Evolutionary conservation across 2,888 invertebrate genomes (phyloP).

Genomic region (Neoitamus cyanurus): DNA sequence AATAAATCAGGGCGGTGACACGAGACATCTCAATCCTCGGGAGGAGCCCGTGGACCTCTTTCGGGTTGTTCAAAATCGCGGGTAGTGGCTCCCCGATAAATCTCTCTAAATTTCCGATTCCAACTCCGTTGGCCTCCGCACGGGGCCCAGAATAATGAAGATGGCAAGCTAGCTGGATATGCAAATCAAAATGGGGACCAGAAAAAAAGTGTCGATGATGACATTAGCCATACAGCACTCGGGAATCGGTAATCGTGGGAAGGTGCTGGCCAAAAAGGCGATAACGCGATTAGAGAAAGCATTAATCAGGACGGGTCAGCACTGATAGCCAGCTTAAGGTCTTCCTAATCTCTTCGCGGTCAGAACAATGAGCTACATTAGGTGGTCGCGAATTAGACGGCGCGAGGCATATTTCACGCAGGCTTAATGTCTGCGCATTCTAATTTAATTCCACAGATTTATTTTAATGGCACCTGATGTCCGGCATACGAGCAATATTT

Average conservation of each 20-base stretch:
- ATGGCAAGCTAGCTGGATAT: conserved; percentile 18
- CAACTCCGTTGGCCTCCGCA: neutral
- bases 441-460: neutral
- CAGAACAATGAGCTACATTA: neutral
- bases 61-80: neutral
- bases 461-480: neutral
- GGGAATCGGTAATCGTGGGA: conserved; percentile 8
- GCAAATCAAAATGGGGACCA: neutral
- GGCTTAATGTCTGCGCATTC: neutral
- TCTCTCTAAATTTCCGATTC: conserved; percentile 6
- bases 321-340: neutral
- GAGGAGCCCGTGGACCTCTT: neutral
- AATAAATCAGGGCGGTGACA: conserved; percentile 34
- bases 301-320: conserved; percentile 32
- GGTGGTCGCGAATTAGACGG: neutral
- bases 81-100: conserved; percentile 17
- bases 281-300: conserved; percentile 18
- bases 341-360: neutral
- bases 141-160: conserved; percentile 1
- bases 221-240: neutral
- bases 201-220: conserved; percentile 9
- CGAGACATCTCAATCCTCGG: conserved; percentile 36
- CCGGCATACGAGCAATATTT: neutral
- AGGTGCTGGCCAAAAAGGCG: conserved; percentile 36
- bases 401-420: neutral